phyloP scores from a whole-genome alignment of 2,113 vertebrate genomes.

The Lonchura striata region DNA sequence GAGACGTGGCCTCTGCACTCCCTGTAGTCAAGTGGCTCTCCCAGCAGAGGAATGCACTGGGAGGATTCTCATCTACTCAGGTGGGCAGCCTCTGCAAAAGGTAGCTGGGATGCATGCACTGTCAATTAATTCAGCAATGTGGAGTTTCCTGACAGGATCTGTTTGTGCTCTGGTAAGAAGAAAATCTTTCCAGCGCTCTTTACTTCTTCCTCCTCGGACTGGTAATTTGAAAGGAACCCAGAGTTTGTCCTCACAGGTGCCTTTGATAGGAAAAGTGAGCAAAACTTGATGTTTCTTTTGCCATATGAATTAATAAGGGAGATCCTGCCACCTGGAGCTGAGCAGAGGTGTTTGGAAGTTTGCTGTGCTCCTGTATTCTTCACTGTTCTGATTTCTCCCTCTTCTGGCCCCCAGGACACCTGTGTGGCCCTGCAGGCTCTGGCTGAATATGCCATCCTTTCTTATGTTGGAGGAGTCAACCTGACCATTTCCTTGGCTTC shows the following conservation, averaged over 20 bases:
- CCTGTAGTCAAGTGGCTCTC: conserved; percentile 94
- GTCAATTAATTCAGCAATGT: background rate
- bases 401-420: conserved; percentile 87
- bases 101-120: background rate
- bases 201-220: background rate
- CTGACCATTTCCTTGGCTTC: conserved; percentile 93
- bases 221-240: background rate
- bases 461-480: conserved; percentile 88
- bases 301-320: background rate
- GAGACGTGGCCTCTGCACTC: conserved; percentile 86
- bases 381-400: background rate
- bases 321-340: background rate
- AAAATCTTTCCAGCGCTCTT: background rate
- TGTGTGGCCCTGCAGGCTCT: conserved; percentile 92
- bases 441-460: conserved; percentile 92
- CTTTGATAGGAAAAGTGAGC: background rate
- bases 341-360: background rate
- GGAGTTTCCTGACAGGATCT: background rate
- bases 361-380: background rate
- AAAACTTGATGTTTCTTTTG: background rate
- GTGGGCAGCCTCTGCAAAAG: conserved; percentile 34
- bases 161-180: background rate
- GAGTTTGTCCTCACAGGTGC: background rate
- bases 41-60: conserved; percentile 88
- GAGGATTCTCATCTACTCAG: conserved; percentile 94